Base-by-base conservation (phyloP, 2,797 vertebrate species). In the Scolopax bukidnonensis region DNA sequence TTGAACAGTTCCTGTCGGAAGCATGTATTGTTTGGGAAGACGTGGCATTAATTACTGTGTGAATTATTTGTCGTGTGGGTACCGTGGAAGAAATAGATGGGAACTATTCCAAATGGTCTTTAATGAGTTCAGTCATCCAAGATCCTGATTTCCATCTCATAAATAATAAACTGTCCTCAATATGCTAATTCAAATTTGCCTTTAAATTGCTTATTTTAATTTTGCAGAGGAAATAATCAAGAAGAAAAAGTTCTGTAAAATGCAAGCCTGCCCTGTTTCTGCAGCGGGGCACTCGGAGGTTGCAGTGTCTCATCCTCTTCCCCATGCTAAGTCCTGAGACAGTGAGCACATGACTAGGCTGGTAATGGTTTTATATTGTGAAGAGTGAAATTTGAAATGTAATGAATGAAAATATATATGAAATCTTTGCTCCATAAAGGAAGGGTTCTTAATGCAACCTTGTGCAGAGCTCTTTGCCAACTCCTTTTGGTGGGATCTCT, bases 71-170 rank as follows among this genome's bases (percentile, higher is more conserved):
- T 94, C 95, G 69, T 96, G 78, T 75, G 85, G 65, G 90, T 95
- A 91, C 92, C 6, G 2, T 77, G 68, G 82, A 97, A 95, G 93
- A 95, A 95, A 92, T 96, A 95, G 90, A 94, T 93, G 93, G 88
- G 85, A 93, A 87, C 95, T 93, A 53, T 88, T 96, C 96, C 96
- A 91, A 92, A 80, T 88, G 91, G 90, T 89, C 77, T 93, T 93
- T 96, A 97, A 95, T 97, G 94, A 96, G 78, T 96, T 97, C 96
- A 96, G 94, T 97, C 97, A 96, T 96, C 89, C 84, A 93, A 80
- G 91, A 96, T 96, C 73, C 78, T 94, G 93, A 97, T 98, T 98
- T 97, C 96, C 95, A 96, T 97, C 97, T 97, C 97, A 98, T 97
- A 98, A 98, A 97, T 98, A 97, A 97, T 96, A 96, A 97, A 92